A percentile compares a stretch with the other conserved stretches of the same genome.
These are phyloP conservation scores for Campoplex nolae DNA, from an alignment of 2,888 invertebrate genomes.

Conservation along the genomic window DNA sequence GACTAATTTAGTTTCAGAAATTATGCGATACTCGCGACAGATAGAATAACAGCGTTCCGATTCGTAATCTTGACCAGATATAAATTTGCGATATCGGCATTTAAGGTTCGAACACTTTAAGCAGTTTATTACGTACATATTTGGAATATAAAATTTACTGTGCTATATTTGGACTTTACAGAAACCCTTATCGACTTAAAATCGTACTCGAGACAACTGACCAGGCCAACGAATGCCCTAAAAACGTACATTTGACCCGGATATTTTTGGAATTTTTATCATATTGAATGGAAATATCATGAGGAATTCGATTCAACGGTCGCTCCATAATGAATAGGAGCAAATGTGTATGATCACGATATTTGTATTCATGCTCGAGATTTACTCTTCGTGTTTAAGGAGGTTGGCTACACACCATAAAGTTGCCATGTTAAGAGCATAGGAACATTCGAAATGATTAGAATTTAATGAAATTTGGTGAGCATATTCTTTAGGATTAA, in stretches of 20 bases:
- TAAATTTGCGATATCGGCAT: not conserved
- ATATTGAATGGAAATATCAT: not conserved
- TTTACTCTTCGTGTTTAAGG: not conserved
- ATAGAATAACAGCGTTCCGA: too few relatives aligned
- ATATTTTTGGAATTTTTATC: conserved; percentile 21
- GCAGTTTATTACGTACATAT: not conserved
- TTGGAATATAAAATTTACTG: not conserved
- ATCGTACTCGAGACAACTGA: conserved; percentile 52
- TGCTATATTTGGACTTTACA: not conserved
- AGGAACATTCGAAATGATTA: too few relatives aligned
- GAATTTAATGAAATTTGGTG: too few relatives aligned
- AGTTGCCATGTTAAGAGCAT: too few relatives aligned
- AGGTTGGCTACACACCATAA: too few relatives aligned
- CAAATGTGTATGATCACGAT: not conserved
- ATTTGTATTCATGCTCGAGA: not conserved
- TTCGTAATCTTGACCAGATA: not conserved
- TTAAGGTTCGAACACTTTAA: not conserved
- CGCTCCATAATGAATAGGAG: not conserved
- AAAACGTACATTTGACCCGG: conserved; percentile 17
- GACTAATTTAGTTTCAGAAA: too few relatives aligned
- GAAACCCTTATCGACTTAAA: conserved; percentile 35
- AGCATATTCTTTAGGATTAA: too few relatives aligned
- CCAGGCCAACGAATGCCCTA: conserved; percentile 55
- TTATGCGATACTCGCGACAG: too few relatives aligned
- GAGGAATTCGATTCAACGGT: not conserved